Conservation (phyloP, 1,140 invertebrate genomes). For the Macrocentrus cingulum region DNA sequence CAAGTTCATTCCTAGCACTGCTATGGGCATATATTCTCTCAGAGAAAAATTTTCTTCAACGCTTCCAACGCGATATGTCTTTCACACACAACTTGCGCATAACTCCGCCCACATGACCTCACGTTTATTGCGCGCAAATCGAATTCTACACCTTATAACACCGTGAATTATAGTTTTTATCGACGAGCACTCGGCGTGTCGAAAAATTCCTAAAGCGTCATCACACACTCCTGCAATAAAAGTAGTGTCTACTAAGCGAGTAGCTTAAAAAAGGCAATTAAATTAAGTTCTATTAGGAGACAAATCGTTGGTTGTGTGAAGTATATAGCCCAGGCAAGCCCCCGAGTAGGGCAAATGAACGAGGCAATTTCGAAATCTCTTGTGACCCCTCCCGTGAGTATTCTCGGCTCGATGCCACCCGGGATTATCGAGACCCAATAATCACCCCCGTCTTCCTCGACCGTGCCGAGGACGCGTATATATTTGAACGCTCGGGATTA, state of each 20-base stretch:
- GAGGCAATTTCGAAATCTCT: slow-evolving; percentile 21
- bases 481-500: slow-evolving; percentile 11
- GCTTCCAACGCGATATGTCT: no score
- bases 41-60: no score
- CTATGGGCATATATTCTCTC: no score
- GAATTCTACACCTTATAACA: background rate
- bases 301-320: background rate
- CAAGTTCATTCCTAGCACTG: slow-evolving; percentile 9
- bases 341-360: slow-evolving; percentile 5
- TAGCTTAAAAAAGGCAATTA: slow-evolving; percentile 10
- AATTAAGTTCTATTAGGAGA: slow-evolving; percentile 6
- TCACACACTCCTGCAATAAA: no score
- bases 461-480: background rate
- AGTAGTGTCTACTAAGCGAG: no score
- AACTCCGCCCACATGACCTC: slow-evolving; percentile 2
- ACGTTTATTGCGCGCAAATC: slow-evolving; percentile 7
- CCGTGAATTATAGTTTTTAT: no score
- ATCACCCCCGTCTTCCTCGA: slow-evolving; percentile 15
- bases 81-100: background rate
- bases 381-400: slow-evolving; percentile 11
- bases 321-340: background rate
- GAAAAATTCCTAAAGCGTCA: no score
- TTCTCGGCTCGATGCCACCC: slow-evolving; percentile 19
- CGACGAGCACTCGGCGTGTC: no score
- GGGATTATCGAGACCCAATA: slow-evolving; percentile 26